These are phyloP conservation scores for Choristoneura rosaceana DNA, from an alignment of 2,888 invertebrate genomes.

Conservation along the genomic window DNA sequence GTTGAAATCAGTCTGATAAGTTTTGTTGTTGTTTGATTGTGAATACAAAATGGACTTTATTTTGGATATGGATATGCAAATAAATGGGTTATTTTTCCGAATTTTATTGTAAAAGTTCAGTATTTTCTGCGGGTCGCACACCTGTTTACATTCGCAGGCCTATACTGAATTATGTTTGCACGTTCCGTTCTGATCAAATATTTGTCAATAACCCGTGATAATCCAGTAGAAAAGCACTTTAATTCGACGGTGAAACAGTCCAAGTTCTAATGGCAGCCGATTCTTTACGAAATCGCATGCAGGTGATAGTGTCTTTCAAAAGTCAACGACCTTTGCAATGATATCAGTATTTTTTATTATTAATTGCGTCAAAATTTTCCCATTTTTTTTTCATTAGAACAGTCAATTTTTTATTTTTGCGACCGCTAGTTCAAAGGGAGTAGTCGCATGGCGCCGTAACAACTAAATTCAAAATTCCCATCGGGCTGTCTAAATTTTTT, in stretches of 20 bases:
- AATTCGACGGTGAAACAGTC: neutral
- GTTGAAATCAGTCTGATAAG: too few relatives aligned
- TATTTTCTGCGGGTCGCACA: neutral
- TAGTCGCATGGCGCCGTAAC: too few relatives aligned
- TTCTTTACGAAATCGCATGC: neutral
- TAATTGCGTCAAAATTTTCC: neutral
- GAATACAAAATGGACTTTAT: too few relatives aligned
- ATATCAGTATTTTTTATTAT: neutral
- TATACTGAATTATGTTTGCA: constrained; percentile 11
- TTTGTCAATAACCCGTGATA: neutral
- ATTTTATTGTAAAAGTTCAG: too few relatives aligned
- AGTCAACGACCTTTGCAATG: constrained; percentile 26
- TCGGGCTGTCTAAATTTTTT: too few relatives aligned
- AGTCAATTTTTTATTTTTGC: too few relatives aligned
- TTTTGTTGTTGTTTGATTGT: too few relatives aligned
- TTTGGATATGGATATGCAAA: too few relatives aligned
- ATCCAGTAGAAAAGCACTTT: neutral
- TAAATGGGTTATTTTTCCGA: too few relatives aligned
- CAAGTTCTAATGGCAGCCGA: neutral
- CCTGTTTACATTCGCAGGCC: constrained; percentile 11
- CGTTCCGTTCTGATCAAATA: constrained; percentile 15
- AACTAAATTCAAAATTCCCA: too few relatives aligned
- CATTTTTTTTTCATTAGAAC: neutral
- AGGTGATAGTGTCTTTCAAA: neutral
- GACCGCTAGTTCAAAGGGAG: too few relatives aligned